These are phyloP conservation scores for Euplexia lucipara DNA, from an alignment of 2,888 invertebrate species.

Conservation along the genomic window DNA sequence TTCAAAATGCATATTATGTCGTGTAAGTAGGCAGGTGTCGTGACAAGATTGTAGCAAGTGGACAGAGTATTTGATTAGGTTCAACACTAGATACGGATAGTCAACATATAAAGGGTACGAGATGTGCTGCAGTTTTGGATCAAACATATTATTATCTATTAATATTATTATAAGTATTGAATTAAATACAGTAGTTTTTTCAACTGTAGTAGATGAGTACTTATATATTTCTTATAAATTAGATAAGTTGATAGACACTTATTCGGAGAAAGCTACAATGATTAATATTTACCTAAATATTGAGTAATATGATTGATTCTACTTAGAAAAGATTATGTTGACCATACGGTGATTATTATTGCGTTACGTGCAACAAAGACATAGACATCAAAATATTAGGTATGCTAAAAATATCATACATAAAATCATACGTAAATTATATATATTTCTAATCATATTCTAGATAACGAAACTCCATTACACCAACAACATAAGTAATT, in stretches of 20 bases:
- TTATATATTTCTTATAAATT: constrained; percentile 3
- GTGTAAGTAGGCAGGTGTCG: neutral
- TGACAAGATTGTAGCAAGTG: constrained; percentile 11
- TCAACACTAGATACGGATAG: constrained; percentile 25
- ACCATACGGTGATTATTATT: constrained; percentile 25
- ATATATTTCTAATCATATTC: constrained; percentile 53
- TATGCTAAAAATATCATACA: constrained; percentile 43
- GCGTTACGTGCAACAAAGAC: constrained; percentile 39
- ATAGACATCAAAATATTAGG: constrained; percentile 34
- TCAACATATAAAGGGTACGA: constrained; percentile 37
- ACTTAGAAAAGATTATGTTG: constrained; percentile 42
- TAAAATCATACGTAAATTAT: constrained; percentile 26
- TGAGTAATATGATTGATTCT: constrained; percentile 26
- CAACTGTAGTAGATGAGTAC: constrained; percentile 8
- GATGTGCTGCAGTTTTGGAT: constrained; percentile 15
- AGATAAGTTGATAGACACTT: constrained; percentile 6
- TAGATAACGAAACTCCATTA: constrained; percentile 77
- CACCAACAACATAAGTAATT: constrained; percentile 77
- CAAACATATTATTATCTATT: neutral
- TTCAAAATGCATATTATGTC: neutral
- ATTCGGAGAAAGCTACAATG: constrained; percentile 25
- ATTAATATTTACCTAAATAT: constrained; percentile 19
- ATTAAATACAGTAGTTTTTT: constrained; percentile 1
- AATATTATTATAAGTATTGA: constrained; percentile 6
- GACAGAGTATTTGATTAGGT: neutral